These are phyloP conservation scores for Corythaixoides concolor DNA, from an alignment of 2,113 vertebrate species.

Conservation along the genomic window DNA sequence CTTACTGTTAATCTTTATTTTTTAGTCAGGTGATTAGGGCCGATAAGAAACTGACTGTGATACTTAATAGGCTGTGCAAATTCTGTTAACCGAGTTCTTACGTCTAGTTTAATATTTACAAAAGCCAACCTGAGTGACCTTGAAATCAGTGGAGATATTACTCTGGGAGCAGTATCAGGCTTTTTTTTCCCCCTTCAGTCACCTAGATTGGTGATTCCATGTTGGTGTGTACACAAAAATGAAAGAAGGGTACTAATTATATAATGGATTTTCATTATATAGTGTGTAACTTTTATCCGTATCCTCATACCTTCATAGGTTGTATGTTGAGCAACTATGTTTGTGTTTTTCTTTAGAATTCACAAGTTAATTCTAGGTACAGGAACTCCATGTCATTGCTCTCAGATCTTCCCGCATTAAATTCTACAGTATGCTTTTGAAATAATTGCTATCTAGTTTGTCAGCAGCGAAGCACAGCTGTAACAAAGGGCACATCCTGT, in stretches of 20 bases:
- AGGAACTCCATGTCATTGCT: background rate
- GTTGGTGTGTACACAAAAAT: background rate
- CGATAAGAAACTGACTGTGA: slow-evolving; percentile 5
- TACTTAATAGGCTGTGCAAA: slow-evolving; percentile 1
- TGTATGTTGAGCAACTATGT: background rate
- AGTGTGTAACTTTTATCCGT: background rate
- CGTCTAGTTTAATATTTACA: slow-evolving; percentile 21
- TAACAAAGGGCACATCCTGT: background rate
- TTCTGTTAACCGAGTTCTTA: background rate
- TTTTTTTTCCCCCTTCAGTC: background rate
- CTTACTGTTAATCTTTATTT: background rate
- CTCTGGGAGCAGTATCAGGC: background rate
- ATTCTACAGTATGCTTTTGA: background rate
- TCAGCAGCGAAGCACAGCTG: background rate
- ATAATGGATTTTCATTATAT: background rate
- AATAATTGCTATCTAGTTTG: background rate
- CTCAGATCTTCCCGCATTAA: background rate
- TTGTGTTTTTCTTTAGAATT: background rate
- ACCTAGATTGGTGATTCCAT: background rate
- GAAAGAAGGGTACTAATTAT: background rate
- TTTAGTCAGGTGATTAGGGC: background rate
- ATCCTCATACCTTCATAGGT: background rate
- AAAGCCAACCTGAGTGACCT: slow-evolving; percentile 14
- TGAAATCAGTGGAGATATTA: background rate
- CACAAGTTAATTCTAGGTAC: background rate